Conservation (phyloP, 2,113 vertebrate species). For the Ursus arctos region DNA sequence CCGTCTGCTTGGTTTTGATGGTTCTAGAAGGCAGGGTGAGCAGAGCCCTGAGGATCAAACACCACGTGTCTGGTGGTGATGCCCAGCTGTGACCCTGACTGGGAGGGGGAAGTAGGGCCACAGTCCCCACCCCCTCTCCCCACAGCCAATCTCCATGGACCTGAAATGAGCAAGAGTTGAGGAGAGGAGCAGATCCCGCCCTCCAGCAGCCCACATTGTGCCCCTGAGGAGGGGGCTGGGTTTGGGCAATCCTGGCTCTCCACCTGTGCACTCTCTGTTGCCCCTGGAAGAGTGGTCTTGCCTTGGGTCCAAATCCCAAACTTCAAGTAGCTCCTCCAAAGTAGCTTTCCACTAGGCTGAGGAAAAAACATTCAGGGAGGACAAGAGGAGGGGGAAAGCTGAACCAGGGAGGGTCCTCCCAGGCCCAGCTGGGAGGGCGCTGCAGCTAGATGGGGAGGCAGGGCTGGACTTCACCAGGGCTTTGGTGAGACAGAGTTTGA, state of each 20-base stretch:
- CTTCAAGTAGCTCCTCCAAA: neutral
- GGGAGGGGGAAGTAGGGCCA: neutral
- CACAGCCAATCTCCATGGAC: too few species aligned
- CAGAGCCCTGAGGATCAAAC: neutral
- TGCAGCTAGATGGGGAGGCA: accelerated
- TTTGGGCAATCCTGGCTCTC: neutral
- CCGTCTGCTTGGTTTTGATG: neutral
- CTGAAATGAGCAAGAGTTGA: neutral
- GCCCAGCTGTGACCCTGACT: too few species aligned
- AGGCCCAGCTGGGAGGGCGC: accelerated
- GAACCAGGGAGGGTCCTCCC: accelerated
- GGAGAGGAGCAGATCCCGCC: too few species aligned
- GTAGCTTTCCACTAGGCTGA: neutral
- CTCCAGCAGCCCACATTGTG: accelerated
- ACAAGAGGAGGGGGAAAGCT: too few species aligned
- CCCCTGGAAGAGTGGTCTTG: neutral
- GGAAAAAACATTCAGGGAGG: too few species aligned
- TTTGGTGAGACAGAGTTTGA: neutral
- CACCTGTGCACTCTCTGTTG: neutral
- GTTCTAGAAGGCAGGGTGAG: neutral
- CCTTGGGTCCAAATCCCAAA: neutral
- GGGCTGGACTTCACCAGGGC: too few species aligned
- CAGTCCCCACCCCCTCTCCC: too few species aligned
- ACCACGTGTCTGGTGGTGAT: neutral
- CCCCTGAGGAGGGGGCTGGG: accelerated